Evolutionary conservation across 2,113 vertebrate genomes (phyloP).

Genomic region (Chitala chitala): DNA sequence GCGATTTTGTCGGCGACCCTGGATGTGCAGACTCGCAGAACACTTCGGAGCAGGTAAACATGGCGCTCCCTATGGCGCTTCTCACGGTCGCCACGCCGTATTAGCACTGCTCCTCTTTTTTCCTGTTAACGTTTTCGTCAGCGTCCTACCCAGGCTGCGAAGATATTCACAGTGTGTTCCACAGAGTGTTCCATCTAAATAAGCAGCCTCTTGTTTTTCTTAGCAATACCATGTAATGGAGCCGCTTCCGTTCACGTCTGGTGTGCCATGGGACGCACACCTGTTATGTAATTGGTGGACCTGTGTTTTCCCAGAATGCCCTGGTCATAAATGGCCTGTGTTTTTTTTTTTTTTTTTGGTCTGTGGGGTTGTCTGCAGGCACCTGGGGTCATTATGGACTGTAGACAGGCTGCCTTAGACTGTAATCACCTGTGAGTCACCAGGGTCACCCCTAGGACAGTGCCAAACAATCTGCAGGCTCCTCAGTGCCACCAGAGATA

Average conservation of each 20-base stretch:
- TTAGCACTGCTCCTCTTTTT: too few species aligned
- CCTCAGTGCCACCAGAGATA: too few species aligned
- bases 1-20: not conserved
- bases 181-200: not conserved
- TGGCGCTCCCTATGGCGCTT: too few species aligned
- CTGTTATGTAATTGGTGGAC: not conserved
- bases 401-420: not conserved
- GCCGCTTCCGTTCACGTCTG: not conserved
- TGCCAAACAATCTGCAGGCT: not conserved
- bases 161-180: not conserved
- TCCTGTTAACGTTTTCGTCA: not conserved
- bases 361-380: too few species aligned
- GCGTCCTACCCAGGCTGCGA: not conserved
- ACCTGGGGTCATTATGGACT: not conserved
- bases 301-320: too few species aligned
- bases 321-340: too few species aligned
- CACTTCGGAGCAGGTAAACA: not conserved
- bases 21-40: not conserved
- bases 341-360: too few species aligned
- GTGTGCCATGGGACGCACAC: not conserved
- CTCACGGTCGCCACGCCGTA: too few species aligned
- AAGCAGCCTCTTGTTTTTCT: not conserved
- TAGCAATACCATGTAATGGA: not conserved
- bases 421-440: constrained; percentile 7
- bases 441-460: not conserved